Evolutionary conservation across 2,113 vertebrate species (phyloP).

Genomic region (Semnornis frantzii): DNA sequence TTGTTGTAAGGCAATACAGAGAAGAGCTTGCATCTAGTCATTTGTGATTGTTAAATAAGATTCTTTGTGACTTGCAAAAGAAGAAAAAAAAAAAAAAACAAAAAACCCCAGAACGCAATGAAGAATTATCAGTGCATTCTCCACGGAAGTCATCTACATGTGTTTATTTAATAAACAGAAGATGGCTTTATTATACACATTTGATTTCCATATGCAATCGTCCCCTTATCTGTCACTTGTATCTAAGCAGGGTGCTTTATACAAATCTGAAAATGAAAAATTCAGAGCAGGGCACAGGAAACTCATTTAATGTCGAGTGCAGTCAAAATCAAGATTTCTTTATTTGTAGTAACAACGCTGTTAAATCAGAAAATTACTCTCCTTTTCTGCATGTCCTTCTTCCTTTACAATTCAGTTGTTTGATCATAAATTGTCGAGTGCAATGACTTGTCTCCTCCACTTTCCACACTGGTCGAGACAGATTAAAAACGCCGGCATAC

Average conservation of each 20-base stretch:
- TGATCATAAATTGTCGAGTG: constrained; percentile 96
- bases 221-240: constrained; percentile 83
- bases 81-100: background rate
- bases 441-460: constrained; percentile 95
- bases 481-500: constrained; percentile 96
- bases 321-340: constrained; percentile 86
- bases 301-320: constrained; percentile 87
- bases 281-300: constrained; percentile 78
- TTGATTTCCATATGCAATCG: constrained; percentile 79
- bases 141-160: constrained; percentile 78
- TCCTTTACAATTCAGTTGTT: constrained; percentile 88
- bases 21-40: constrained; percentile 47
- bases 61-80: constrained; percentile 79
- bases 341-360: constrained; percentile 87
- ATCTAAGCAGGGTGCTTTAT: constrained; percentile 81
- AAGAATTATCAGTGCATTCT: constrained; percentile 79
- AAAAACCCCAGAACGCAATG: constrained; percentile 64
- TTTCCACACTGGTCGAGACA: constrained; percentile 95
- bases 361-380: constrained; percentile 90
- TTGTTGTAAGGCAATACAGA: constrained; percentile 46
- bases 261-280: constrained; percentile 88
- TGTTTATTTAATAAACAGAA: constrained; percentile 88
- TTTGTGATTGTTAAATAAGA: constrained; percentile 77
- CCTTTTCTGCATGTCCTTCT: constrained; percentile 80
- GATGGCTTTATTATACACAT: constrained; percentile 84